Percentiles rank a stretch among this genome's conserved stretches.
These are phyloP conservation scores for Diadophis punctatus DNA, from an alignment of 2,113 vertebrate genomes.

Conservation along the genomic window DNA sequence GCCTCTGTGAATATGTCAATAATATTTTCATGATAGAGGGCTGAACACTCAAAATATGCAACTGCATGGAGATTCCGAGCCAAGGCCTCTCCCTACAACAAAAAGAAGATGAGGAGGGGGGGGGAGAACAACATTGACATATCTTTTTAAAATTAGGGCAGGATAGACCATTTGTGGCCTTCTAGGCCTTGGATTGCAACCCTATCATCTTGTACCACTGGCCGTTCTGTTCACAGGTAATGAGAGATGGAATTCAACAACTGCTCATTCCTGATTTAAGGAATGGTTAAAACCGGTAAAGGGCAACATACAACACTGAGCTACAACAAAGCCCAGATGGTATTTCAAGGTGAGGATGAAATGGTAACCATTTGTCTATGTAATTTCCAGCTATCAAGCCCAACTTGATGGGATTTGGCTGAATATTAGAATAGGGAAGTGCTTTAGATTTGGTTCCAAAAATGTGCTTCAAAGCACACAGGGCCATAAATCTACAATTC, in stretches of 20 bases:
- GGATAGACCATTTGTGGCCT: neutral
- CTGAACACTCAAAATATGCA: slow-evolving; percentile 71
- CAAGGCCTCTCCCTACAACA: slow-evolving; percentile 63
- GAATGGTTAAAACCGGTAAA: neutral
- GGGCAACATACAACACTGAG: neutral
- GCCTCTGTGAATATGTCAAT: slow-evolving; percentile 59
- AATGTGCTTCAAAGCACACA: neutral
- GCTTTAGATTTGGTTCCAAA: neutral
- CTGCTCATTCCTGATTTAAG: neutral
- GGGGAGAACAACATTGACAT: neutral
- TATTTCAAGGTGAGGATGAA: neutral
- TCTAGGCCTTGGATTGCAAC: neutral
- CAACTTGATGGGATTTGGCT: neutral
- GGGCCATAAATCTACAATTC: neutral
- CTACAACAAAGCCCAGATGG: neutral
- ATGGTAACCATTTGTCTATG: neutral
- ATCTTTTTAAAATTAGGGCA: neutral
- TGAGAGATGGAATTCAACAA: neutral
- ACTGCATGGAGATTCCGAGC: slow-evolving; percentile 54
- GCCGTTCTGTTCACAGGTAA: neutral
- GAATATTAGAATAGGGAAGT: neutral
- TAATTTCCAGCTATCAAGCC: neutral
- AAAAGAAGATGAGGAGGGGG: neutral
- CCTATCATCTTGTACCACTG: neutral
- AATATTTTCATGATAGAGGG: slow-evolving; percentile 66